Evolutionary conservation across 92 coral and sea anemone species (phyloP), one percentile per base, ranked within the genome.

Genomic region (Palythoa heliodiscus): DNA sequence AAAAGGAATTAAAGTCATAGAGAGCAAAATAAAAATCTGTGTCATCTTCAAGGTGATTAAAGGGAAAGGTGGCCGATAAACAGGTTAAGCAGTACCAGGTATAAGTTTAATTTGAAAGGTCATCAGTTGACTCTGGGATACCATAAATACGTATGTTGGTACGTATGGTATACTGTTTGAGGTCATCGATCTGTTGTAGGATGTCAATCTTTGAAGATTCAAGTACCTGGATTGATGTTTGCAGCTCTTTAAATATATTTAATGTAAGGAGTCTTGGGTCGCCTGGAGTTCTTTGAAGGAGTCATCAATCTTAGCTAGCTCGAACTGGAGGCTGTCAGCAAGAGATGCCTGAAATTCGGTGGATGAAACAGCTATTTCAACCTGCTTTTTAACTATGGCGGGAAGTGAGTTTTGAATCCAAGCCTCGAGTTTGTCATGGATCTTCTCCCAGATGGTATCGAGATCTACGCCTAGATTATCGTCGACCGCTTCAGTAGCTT

Each of bases 81-180:
- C 84, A 86, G 57, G 66, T 25, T 73, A 52, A 57, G 20, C 89
- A 86, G 77, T 60, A 86, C 78, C 89, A 86, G 85, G 78, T 23
- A 40, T 86, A 85, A 77, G 78, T 25, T 63, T 85, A 86, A 61
- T 76, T 73, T 55, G 71, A 20, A 35, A 85, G n/a, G 82, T 57
- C 75, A 71, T 23, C 61, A 35, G 90, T 38, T 50, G 77, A 35
- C 43, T 73, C 90, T 10, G 82, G 78, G 39, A 87, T 73, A 20
- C 90, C 87, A 22, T 81, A 70, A 39, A 87, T 87, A 75, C 90
- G 77, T 52, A 81, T 19, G 47, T 87, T 87, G 6, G 90, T 87
- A 52, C 87, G 14, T 53, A 82, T 52, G 11, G 82, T 84, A 66
- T 74, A 73, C 40, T 85, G 82, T 67, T 74, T 82, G 52, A 84